Percentiles rank a stretch among this genome's conserved stretches.
These are phyloP conservation scores for Hoplias malabaricus DNA, from an alignment of 2,113 vertebrate genomes.

Conservation along the genomic window DNA sequence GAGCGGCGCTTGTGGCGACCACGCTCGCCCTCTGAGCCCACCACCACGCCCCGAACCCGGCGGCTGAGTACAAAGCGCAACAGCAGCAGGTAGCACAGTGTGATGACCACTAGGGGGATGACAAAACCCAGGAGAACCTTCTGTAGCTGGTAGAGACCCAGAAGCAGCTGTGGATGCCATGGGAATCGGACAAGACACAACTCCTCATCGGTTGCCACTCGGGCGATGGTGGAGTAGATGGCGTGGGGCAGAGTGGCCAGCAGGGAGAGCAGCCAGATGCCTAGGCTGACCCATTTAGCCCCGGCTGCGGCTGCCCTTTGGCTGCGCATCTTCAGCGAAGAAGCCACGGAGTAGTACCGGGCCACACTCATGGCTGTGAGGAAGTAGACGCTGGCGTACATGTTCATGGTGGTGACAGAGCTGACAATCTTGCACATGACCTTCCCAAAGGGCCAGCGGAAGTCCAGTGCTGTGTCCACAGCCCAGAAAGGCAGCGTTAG, in stretches of 20 bases:
- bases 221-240: constrained; percentile 76
- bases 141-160: constrained; percentile 81
- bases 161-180: constrained; percentile 76
- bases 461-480: constrained; percentile 78
- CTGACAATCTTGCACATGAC: constrained; percentile 82
- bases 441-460: constrained; percentile 80
- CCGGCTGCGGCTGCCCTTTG: constrained; percentile 57
- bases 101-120: constrained; percentile 76
- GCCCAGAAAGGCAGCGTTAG: constrained; percentile 82
- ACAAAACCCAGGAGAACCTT: constrained; percentile 79
- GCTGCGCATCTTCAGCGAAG: constrained; percentile 74
- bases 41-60: constrained; percentile 55
- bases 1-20: constrained; percentile 66
- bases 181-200: constrained; percentile 80
- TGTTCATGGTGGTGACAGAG: constrained; percentile 80
- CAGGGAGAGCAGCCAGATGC: constrained; percentile 75
- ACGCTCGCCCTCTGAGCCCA: constrained; percentile 57
- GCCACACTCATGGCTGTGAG: constrained; percentile 80
- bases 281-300: constrained; percentile 74
- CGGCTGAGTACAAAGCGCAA: constrained; percentile 72
- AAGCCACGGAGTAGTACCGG: constrained; percentile 75
- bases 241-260: constrained; percentile 77
- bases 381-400: constrained; percentile 82
- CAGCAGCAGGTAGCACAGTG: constrained; percentile 76
- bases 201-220: constrained; percentile 73